Evolutionary conservation across 2,797 vertebrate species (phyloP).

Genomic region (Lycodopsis pacificus): DNA sequence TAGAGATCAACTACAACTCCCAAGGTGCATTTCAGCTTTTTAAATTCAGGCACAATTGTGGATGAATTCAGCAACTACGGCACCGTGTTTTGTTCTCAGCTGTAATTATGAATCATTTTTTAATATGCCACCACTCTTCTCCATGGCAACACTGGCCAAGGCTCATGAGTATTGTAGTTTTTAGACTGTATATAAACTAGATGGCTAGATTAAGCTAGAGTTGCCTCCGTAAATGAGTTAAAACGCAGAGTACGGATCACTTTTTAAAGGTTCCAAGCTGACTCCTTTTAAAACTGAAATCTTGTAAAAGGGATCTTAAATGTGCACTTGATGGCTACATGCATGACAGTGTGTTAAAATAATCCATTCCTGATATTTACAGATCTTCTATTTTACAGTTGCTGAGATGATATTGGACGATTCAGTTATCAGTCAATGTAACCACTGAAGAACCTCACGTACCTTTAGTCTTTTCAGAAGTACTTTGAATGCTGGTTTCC

Average conservation of each 20-base stretch:
- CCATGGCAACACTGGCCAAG: too few species aligned
- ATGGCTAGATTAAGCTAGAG: not conserved
- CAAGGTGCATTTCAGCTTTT: too few species aligned
- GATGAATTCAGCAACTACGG: too few species aligned
- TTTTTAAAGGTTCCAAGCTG: not conserved
- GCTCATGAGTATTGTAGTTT: too few species aligned
- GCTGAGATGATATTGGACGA: not conserved
- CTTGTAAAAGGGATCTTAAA: not conserved
- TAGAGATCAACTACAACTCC: too few species aligned
- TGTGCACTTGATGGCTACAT: not conserved
- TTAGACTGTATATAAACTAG: not conserved
- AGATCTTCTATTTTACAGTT: not conserved
- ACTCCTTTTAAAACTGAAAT: not conserved
- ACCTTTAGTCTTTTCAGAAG: slow-evolving; percentile 69
- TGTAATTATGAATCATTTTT: too few species aligned
- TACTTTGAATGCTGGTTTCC: slow-evolving; percentile 52
- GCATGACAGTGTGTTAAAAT: not conserved
- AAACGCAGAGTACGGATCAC: not conserved
- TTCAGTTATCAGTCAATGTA: not conserved
- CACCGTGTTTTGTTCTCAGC: too few species aligned
- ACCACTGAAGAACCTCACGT: not conserved
- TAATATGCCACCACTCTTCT: too few species aligned
- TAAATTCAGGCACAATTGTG: too few species aligned
- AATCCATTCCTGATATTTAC: not conserved
- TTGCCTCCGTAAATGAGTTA: not conserved